Base-by-base conservation (phyloP, 2,113 vertebrate genomes). In the Phoenicopterus ruber region DNA sequence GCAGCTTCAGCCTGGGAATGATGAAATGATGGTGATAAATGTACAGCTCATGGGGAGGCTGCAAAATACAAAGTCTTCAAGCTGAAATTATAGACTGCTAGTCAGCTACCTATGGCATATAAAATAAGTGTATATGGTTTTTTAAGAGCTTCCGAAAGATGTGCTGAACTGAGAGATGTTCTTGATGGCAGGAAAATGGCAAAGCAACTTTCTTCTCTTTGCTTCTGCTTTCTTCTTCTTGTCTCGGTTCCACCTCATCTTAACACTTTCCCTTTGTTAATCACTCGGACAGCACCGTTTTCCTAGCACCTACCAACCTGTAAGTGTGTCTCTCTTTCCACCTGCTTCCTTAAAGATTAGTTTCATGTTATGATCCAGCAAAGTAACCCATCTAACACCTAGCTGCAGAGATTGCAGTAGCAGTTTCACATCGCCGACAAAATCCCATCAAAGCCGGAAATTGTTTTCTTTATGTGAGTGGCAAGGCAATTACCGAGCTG, bases 391-490 rank as follows among this genome's bases (percentile, higher is more conserved):
- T 86, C 76, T 80, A 82, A 31, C 36, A 83, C 73, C 40, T 77
- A n/a, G 4, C 34, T 58, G 82, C 84, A 76, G 70, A 66, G 83
- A 95, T 78, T 96, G 85, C 57, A 87, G 59, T 47, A 78, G 79
- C 92, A 90, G 93, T 95, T 84, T 82, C 78, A 82, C 83, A 72
- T 65, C 7, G 1, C 85, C 6, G 3, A 58, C 77, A 71, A 91
- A 76, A 92, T 88, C 69, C 52, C 73, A 95, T 93, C 96, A 84
- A 86, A 47, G 94, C 49, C 1, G 21, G 95, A 96, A 88, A 94
- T 95, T 77, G 92, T 96, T 96, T 97, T 77, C 92, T 94, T 93
- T 94, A 59, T 96, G 88, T 92, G 89, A 94, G 58, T 94, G 96
- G 93, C 88, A 97, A 90, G 82, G 63, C 95, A 94, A 96, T 97